phyloP scores from a whole-genome alignment of 2,797 vertebrate species.

The Macrochelys suwanniensis region DNA sequence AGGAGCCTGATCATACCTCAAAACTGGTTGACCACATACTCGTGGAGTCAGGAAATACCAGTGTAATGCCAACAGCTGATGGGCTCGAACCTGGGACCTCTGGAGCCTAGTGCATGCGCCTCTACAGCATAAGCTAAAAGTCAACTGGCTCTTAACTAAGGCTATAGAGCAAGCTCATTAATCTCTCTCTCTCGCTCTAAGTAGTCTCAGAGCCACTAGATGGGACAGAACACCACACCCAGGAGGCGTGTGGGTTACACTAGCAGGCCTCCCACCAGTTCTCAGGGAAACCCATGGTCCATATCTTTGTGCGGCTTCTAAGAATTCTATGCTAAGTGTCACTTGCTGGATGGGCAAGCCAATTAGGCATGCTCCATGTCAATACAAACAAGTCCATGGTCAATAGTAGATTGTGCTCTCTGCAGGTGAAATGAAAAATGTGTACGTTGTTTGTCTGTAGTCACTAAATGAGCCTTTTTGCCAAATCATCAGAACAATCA shows the following conservation, averaged over 20 bases:
- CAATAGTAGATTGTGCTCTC: background rate
- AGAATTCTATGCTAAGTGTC: background rate
- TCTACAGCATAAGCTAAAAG: too few relatives aligned
- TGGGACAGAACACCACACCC: too few relatives aligned
- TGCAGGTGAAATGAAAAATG: background rate
- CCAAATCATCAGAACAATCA: background rate
- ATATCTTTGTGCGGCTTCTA: background rate
- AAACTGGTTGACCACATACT: background rate
- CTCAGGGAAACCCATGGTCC: background rate
- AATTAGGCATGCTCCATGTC: background rate
- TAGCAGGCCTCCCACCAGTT: background rate
- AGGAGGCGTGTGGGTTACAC: background rate
- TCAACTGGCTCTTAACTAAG: too few relatives aligned
- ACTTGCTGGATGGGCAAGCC: background rate
- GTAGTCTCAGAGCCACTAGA: too few relatives aligned
- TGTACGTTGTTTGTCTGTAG: background rate
- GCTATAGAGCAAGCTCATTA: too few relatives aligned
- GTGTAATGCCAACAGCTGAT: too few relatives aligned
- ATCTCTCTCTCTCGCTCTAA: too few relatives aligned
- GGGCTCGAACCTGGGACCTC: too few relatives aligned
- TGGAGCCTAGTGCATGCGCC: too few relatives aligned
- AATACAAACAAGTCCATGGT: background rate
- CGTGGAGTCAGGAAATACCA: background rate
- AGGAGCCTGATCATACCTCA: background rate
- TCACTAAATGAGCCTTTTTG: background rate